Percentiles rank a stretch among this genome's conserved stretches.
Conservation (phyloP, 1,140 invertebrate species). For the Propsilocerus akamusi region DNA sequence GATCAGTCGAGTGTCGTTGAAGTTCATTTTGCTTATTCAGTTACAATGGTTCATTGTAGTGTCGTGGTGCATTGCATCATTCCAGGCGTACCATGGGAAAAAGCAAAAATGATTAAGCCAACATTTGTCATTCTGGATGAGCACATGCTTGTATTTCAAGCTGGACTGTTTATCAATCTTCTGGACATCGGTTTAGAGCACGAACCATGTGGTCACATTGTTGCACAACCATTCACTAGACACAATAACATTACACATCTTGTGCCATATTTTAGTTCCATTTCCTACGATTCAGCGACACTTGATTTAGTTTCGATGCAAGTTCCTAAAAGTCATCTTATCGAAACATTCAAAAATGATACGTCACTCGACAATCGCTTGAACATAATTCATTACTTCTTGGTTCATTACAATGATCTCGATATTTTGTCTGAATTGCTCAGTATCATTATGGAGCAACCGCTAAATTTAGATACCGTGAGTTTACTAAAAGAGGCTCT, state of each 20-base stretch:
- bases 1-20: conserved; percentile 31
- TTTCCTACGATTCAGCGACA: conserved; percentile 43
- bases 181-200: conserved; percentile 61
- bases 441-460: conserved; percentile 20
- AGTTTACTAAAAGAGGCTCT: conserved; percentile 55
- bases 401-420: conserved; percentile 50
- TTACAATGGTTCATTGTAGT: conserved; percentile 61
- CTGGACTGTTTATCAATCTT: conserved; percentile 57
- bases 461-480: conserved; percentile 20
- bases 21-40: conserved; percentile 66
- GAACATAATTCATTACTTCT: conserved; percentile 58
- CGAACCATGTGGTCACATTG: conserved; percentile 60
- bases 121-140: conserved; percentile 55
- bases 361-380: conserved; percentile 44
- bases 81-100: conserved; percentile 54
- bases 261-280: conserved; percentile 33
- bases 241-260: conserved; percentile 39
- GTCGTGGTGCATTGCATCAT: conserved; percentile 64
- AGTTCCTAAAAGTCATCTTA: conserved; percentile 38
- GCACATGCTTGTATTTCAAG: conserved; percentile 56
- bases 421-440: conserved; percentile 41
- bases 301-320: conserved; percentile 45
- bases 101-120: conserved; percentile 50
- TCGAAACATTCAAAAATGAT: conserved; percentile 45
- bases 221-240: conserved; percentile 34